Conservation (phyloP, 2,888 invertebrate genomes). For the Scaptomyza caliginosa region DNA sequence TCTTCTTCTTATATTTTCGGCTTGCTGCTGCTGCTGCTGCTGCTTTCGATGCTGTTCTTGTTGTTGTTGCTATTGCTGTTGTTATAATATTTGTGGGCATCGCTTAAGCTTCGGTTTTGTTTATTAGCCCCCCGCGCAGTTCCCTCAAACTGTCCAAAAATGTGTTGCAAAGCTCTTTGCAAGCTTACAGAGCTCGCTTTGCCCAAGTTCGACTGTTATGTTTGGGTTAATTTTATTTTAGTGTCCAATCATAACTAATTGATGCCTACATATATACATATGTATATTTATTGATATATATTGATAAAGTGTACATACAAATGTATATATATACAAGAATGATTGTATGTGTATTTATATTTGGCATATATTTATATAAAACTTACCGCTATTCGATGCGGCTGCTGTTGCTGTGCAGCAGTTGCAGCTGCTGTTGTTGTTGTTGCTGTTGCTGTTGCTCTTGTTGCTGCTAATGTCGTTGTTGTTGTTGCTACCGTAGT, state of each 20-base stretch:
- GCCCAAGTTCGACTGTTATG: conserved; percentile 38
- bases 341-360: background rate
- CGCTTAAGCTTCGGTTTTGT: conserved; percentile 61
- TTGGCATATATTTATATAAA: conserved; percentile 5
- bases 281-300: background rate
- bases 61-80: conserved; percentile 33
- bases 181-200: conserved; percentile 3
- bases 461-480: conserved; percentile 18
- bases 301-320: background rate
- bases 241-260: conserved; percentile 34
- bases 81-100: conserved; percentile 22
- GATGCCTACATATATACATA: background rate
- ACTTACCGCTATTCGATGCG: conserved; percentile 50
- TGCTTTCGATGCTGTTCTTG: background rate
- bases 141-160: background rate
- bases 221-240: conserved; percentile 63
- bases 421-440: conserved; percentile 20
- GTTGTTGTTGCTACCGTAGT: conserved; percentile 49
- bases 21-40: background rate
- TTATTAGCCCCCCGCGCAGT: conserved; percentile 51
- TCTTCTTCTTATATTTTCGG: background rate
- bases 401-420: conserved; percentile 29
- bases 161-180: conserved; percentile 5
- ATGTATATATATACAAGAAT: background rate
- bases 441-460: conserved; percentile 14